Base-by-base conservation (phyloP, 2,113 vertebrate species). In the Panurus biarmicus region DNA sequence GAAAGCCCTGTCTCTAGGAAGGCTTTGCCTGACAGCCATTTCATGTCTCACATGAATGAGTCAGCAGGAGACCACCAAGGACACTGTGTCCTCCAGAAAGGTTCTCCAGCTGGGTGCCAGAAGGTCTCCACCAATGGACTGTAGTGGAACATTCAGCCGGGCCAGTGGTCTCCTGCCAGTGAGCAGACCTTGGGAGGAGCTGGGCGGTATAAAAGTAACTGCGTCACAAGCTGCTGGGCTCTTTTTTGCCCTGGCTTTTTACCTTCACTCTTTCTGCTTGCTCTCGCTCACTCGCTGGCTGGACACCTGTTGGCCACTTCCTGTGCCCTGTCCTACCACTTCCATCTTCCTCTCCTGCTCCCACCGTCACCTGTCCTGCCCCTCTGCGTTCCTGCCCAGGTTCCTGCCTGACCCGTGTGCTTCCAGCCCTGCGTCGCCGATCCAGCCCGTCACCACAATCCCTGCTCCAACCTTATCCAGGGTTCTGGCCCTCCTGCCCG, bases 361-460 rank as follows among this genome's bases (percentile, higher is more conserved):
- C 50, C 47, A 19, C 58, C 28, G 9, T 28, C 11, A 9, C 23
- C 40, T 54, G 47, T 36, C 26, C 67, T 45, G 33, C 47, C 17
- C 29, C 11, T 0, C 31, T 83, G 25, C 1, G 0, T 71, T 35
- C 56, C 56, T 48, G 25, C 79, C 25, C 4, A 1, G 15, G 8
- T 20, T 51, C 31, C 45, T 38, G 26, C n/a, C 23, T 33, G 38
- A 38, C 26, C 33, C 48, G 14, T 17, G 38, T 54, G 26, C 47
- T 53, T 17, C 38, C 48, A 54, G 1, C 38, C 26, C 26, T 14
- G 11, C 1, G 0, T 33, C 9, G 0, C 33, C 0, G 0, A 53
- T 38, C n/a, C 58, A 38, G 18, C 40, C n/a, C 4, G 0, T 36
- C 11, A 2, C 38, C 3, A 5, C 0, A 0, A 9, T 61, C 56